phyloP scores from a whole-genome alignment of 2,888 invertebrate species.

The Diabrotica balteata region DNA sequence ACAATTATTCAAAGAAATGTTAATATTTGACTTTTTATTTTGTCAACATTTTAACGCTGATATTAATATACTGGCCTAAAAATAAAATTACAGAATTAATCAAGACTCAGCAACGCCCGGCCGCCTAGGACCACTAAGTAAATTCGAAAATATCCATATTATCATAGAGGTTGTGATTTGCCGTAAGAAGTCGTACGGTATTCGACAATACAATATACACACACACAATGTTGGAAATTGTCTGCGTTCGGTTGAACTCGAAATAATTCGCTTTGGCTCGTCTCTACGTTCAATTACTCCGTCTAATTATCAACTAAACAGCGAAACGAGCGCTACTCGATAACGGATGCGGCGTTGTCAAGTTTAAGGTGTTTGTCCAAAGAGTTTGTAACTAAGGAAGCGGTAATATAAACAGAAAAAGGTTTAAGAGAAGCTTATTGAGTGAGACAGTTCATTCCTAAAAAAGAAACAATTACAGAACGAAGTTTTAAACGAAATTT shows the following conservation, averaged over 20 bases:
- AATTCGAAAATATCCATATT: background rate
- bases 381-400: background rate
- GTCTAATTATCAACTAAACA: constrained; percentile 56
- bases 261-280: constrained; percentile 43
- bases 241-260: constrained; percentile 44
- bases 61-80: too few relatives aligned
- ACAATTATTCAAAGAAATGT: too few relatives aligned
- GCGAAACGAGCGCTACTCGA: constrained; percentile 24
- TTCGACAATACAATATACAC: background rate
- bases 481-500: too few relatives aligned
- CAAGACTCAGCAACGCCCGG: too few relatives aligned
- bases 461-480: too few relatives aligned
- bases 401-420: too few relatives aligned
- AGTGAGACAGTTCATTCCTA: too few relatives aligned
- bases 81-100: too few relatives aligned
- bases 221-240: constrained; percentile 28
- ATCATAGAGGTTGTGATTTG: background rate
- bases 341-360: constrained; percentile 23
- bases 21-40: too few relatives aligned
- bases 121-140: too few relatives aligned
- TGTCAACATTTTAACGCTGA: too few relatives aligned
- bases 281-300: constrained; percentile 55
- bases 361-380: background rate
- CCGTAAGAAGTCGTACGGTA: background rate
- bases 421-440: too few relatives aligned